Percentiles rank a stretch among this genome's conserved stretches.
phyloP scores from a whole-genome alignment of 2,797 vertebrate species.

The Mareca penelope region DNA sequence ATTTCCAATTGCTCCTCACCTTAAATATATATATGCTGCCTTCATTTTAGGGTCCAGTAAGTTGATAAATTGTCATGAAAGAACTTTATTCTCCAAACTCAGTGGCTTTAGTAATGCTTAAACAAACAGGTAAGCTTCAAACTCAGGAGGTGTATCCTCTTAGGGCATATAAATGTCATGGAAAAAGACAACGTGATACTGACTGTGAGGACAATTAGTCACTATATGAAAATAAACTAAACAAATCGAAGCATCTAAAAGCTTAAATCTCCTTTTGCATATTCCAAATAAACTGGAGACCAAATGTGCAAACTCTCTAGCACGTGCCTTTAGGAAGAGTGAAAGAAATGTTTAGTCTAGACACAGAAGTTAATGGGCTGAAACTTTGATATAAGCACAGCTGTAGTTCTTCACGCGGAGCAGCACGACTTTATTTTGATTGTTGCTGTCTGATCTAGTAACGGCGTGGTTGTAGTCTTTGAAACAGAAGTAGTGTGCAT shows the following conservation, averaged over 20 bases:
- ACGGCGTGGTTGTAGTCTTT: neutral
- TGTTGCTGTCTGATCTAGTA: constrained; percentile 6
- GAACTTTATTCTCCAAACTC: neutral
- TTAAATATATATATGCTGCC: neutral
- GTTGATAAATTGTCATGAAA: neutral
- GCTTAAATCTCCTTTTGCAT: neutral
- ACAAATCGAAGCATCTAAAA: neutral
- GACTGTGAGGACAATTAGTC: neutral
- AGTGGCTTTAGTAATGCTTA: neutral
- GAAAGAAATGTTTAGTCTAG: constrained; percentile 62
- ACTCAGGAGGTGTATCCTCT: constrained; percentile 8
- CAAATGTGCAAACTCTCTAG: constrained; percentile 15
- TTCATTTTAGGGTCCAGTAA: neutral
- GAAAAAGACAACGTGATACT: constrained; percentile 19
- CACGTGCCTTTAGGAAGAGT: neutral
- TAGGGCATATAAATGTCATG: neutral
- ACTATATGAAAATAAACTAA: neutral
- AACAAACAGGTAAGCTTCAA: constrained; percentile 1
- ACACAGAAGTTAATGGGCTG: constrained; percentile 61
- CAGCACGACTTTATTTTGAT: constrained; percentile 27
- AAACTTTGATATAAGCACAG: constrained; percentile 53
- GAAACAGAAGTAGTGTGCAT: neutral
- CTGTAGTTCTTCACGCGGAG: constrained; percentile 48
- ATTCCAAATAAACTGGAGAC: constrained; percentile 22
- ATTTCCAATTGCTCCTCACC: neutral